Percentiles rank a stretch among this genome's conserved stretches.
Conservation (phyloP, 2,797 vertebrate species). For the Eospalax fontanierii region DNA sequence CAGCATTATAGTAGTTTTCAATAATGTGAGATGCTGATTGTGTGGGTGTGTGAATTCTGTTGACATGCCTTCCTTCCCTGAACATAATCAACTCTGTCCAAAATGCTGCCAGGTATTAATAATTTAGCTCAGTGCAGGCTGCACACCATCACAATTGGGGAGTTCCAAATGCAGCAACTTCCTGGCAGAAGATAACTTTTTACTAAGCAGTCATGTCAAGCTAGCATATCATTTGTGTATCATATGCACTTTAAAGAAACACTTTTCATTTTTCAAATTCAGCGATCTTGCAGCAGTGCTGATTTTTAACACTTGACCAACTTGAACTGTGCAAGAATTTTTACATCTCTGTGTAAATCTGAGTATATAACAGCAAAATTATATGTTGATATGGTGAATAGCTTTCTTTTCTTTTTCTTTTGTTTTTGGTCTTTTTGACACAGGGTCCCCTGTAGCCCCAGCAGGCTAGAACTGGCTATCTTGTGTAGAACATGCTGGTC, state of each 20-base stretch:
- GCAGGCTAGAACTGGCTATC: no score
- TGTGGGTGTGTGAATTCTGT: slow-evolving; percentile 71
- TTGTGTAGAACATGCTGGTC: no score
- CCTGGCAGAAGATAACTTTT: slow-evolving; percentile 58
- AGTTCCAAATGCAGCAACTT: slow-evolving; percentile 60
- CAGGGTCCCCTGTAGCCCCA: no score
- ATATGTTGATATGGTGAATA: not conserved
- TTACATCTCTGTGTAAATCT: not conserved
- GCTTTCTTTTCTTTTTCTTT: not conserved
- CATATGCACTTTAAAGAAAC: slow-evolving; percentile 45
- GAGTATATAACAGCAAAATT: not conserved
- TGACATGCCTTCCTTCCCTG: slow-evolving; percentile 56
- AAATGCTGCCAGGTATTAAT: slow-evolving; percentile 56
- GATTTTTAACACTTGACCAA: slow-evolving; percentile 22
- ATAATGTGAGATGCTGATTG: slow-evolving; percentile 74
- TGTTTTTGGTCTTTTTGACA: no score
- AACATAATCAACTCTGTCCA: slow-evolving; percentile 67
- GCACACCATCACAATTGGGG: slow-evolving; percentile 10
- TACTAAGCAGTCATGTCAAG: slow-evolving; percentile 61
- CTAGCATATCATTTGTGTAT: slow-evolving; percentile 33
- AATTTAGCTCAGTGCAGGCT: slow-evolving; percentile 50
- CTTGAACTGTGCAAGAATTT: not conserved
- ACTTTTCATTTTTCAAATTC: slow-evolving; percentile 49
- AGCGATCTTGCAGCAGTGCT: slow-evolving; percentile 24
- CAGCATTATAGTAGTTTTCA: slow-evolving; percentile 61